Percentiles rank a stretch among this genome's conserved stretches.
phyloP scores from a whole-genome alignment of 2,888 invertebrate species.

The Thereva nobilitata region DNA sequence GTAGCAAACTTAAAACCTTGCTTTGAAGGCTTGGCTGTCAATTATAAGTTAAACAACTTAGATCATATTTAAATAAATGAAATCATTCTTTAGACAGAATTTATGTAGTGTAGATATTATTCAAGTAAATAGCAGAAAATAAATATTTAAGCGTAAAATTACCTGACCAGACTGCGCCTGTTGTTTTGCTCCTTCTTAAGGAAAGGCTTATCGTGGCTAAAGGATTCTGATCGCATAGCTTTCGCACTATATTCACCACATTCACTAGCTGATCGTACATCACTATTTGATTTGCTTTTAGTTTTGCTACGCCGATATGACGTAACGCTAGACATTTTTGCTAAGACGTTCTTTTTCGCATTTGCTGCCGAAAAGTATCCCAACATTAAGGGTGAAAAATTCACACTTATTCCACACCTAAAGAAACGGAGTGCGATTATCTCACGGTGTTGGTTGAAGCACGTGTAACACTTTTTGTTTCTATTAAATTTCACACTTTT shows the following conservation, averaged over 20 bases:
- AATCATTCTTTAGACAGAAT: no score
- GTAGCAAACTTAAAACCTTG: no score
- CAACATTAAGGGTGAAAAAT: constrained; percentile 43
- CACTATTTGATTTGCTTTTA: constrained; percentile 55
- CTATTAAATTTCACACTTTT: no score
- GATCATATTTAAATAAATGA: no score
- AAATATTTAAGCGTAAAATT: constrained; percentile 44
- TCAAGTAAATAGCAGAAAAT: no score
- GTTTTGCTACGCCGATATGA: constrained; percentile 56
- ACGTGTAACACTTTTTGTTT: no score
- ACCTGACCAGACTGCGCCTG: constrained; percentile 56
- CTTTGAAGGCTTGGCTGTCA: no score
- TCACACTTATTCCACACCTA: neutral
- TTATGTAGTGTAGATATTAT: no score
- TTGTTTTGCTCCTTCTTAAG: constrained; percentile 56
- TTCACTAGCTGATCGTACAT: constrained; percentile 46
- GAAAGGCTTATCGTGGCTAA: constrained; percentile 31
- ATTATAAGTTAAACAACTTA: no score
- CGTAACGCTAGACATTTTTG: constrained; percentile 56
- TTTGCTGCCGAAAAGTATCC: constrained; percentile 57
- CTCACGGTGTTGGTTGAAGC: no score
- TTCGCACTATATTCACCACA: constrained; percentile 31
- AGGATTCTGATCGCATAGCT: constrained; percentile 41
- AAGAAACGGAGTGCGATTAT: neutral
- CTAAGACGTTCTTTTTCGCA: constrained; percentile 55